phyloP scores from a whole-genome alignment of 2,888 invertebrate genomes.

The Trissolcus japonicus region DNA sequence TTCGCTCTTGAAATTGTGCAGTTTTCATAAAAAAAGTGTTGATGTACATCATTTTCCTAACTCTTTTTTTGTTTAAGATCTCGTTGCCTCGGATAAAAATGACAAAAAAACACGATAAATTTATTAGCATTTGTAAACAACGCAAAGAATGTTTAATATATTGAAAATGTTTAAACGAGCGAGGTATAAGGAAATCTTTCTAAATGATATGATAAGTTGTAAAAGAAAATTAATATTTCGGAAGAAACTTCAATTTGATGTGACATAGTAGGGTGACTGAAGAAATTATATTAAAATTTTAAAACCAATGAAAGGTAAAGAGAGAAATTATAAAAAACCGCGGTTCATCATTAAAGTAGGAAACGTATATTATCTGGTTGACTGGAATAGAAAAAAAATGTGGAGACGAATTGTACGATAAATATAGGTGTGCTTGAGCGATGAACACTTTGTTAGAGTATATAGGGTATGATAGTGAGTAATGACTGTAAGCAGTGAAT shows the following conservation, averaged over 20 bases:
- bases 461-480: constrained; percentile 70
- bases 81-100: constrained; percentile 41
- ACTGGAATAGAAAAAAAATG: constrained; percentile 37
- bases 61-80: constrained; percentile 33
- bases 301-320: constrained; percentile 30
- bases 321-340: constrained; percentile 52
- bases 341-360: constrained; percentile 56
- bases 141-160: constrained; percentile 70
- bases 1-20: constrained; percentile 33
- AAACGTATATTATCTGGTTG: constrained; percentile 57
- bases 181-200: constrained; percentile 33
- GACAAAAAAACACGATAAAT: constrained; percentile 47
- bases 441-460: constrained; percentile 66
- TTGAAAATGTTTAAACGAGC: constrained; percentile 62
- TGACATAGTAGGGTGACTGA: constrained; percentile 34
- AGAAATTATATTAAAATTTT: constrained; percentile 51
- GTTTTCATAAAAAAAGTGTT: constrained; percentile 21
- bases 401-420: constrained; percentile 47
- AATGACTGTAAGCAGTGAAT: constrained; percentile 68
- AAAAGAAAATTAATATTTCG: constrained; percentile 60
- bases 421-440: constrained; percentile 65
- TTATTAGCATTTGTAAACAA: constrained; percentile 69
- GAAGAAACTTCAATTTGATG: constrained; percentile 61
- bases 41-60: constrained; percentile 24
- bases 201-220: constrained; percentile 42